These are phyloP conservation scores for Rafetus swinhoei DNA, from an alignment of 2,113 vertebrate species.

Conservation along the genomic window DNA sequence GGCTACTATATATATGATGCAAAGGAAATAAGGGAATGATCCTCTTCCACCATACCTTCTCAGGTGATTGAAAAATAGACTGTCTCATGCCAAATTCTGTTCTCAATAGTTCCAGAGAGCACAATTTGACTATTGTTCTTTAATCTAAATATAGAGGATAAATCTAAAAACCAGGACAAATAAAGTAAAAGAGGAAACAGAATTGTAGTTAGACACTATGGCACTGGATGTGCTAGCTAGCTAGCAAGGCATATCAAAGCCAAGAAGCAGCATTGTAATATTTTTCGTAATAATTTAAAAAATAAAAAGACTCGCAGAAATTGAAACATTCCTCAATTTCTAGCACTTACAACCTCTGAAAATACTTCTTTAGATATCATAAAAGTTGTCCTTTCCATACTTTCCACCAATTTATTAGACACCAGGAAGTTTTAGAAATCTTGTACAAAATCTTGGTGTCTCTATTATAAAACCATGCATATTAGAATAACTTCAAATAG, in stretches of 20 bases:
- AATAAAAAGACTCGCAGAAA: neutral
- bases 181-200: neutral
- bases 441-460: neutral
- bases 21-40: too few species aligned
- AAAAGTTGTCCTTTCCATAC: neutral
- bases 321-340: neutral
- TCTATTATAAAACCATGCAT: neutral
- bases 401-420: neutral
- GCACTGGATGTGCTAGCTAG: too few species aligned
- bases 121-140: neutral
- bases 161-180: neutral
- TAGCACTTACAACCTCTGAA: neutral
- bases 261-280: neutral
- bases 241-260: neutral
- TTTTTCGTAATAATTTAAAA: neutral
- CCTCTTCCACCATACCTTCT: too few species aligned
- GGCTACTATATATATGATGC: too few species aligned
- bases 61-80: too few species aligned
- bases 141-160: neutral
- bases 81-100: neutral
- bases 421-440: neutral
- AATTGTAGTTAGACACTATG: neutral
- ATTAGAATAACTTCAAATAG: neutral
- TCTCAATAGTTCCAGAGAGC: neutral
- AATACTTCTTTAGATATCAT: too few species aligned